phyloP scores from a whole-genome alignment of 2,113 vertebrate genomes.

The Electrona antarctica region DNA sequence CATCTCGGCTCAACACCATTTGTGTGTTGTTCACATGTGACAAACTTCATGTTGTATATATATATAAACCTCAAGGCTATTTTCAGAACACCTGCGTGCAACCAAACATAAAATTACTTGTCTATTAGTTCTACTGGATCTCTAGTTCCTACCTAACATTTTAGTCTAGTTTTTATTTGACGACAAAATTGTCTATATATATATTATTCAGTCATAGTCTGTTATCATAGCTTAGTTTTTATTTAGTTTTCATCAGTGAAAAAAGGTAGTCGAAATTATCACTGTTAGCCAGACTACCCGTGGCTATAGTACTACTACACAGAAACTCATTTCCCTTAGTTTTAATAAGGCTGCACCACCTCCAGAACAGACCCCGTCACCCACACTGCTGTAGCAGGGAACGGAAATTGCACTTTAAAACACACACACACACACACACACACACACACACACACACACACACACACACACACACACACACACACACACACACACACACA shows the following conservation, averaged over 20 bases:
- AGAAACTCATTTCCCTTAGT: slow-evolving; percentile 40
- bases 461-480: slow-evolving; percentile 40
- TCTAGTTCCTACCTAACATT: too few species aligned
- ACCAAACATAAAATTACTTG: too few species aligned
- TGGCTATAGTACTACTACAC: slow-evolving; percentile 26
- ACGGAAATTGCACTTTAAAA: slow-evolving; percentile 58
- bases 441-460: neutral
- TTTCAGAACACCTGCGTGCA: too few species aligned
- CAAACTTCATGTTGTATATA: neutral
- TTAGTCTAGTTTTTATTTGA: too few species aligned
- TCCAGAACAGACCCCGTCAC: slow-evolving; percentile 37
- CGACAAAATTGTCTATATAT: too few species aligned
- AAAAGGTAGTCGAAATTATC: too few species aligned
- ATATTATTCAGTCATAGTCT: too few species aligned
- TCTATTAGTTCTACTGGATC: too few species aligned
- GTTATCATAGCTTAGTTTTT: too few species aligned
- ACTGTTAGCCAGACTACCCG: neutral
- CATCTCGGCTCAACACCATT: slow-evolving; percentile 13
- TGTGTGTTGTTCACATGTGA: slow-evolving; percentile 22
- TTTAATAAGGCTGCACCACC: slow-evolving; percentile 32
- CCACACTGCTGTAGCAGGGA: slow-evolving; percentile 23
- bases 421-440: slow-evolving; percentile 37
- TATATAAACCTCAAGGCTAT: too few species aligned
- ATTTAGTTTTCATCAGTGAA: too few species aligned
- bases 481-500: slow-evolving; percentile 6